These are phyloP conservation scores for Mareca strepera DNA, from an alignment of 2,797 vertebrate species.

Conservation along the genomic window DNA sequence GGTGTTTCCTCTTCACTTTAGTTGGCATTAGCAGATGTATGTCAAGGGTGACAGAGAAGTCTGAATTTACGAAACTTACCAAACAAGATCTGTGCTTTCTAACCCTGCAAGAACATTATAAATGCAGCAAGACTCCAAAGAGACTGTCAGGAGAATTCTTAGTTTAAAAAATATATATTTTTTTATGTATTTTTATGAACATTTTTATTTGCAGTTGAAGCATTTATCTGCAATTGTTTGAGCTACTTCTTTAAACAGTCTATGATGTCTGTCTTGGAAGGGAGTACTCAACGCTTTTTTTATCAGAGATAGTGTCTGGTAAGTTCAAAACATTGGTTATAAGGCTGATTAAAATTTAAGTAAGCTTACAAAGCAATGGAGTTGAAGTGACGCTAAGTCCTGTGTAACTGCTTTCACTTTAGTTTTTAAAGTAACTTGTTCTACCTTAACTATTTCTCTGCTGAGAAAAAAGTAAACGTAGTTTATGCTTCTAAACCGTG, in stretches of 20 bases:
- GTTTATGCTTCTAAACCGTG: neutral
- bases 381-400: neutral
- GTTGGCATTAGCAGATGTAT: neutral
- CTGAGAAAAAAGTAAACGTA: neutral
- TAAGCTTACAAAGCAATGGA: neutral
- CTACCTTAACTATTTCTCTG: neutral
- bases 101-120: neutral
- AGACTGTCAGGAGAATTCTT: neutral
- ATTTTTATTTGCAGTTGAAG: neutral
- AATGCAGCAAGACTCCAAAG: neutral
- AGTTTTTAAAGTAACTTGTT: neutral
- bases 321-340: too few relatives aligned
- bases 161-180: neutral
- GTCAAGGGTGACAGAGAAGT: neutral
- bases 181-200: neutral
- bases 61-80: neutral
- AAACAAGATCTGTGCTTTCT: neutral
- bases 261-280: neutral
- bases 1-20: neutral
- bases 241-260: neutral
- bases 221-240: neutral
- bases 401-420: neutral
- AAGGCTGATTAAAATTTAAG: conserved; percentile 22
- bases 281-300: neutral
- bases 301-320: neutral